Conservation (phyloP, 2,797 vertebrate species). For the Eulemur albifrons region DNA sequence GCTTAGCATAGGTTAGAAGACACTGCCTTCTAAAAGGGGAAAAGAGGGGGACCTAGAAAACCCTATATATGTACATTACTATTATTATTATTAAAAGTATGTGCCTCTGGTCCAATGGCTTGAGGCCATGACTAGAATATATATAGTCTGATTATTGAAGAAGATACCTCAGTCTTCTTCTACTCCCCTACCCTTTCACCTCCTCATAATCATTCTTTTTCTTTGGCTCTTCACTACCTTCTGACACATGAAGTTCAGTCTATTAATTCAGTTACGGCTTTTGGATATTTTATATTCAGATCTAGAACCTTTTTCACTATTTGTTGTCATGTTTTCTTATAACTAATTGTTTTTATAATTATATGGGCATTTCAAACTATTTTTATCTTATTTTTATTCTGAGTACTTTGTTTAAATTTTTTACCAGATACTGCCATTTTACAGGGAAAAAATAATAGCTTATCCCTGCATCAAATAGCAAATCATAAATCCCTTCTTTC, state of each 20-base stretch:
- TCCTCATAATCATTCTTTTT: not conserved
- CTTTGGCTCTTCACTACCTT: not conserved
- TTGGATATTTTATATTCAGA: not conserved
- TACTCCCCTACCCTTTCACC: not conserved
- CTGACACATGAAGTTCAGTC: not conserved
- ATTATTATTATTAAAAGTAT: not conserved
- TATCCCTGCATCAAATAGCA: not conserved
- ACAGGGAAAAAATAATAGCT: not conserved
- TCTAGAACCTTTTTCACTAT: not conserved
- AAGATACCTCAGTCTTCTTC: not conserved
- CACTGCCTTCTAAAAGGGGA: not conserved
- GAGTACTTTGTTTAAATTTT: not conserved
- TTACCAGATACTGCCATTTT: not conserved
- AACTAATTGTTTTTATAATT: not conserved
- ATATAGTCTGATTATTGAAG: not conserved
- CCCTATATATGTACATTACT: not conserved
- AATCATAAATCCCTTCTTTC: not conserved
- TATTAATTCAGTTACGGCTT: not conserved
- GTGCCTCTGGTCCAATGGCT: not conserved
- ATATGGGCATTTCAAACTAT: not conserved
- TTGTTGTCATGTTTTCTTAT: not conserved
- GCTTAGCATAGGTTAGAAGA: not conserved
- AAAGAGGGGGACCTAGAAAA: too few species aligned
- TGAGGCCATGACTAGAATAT: not conserved
- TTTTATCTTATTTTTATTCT: not conserved